Evolutionary conservation across 2,797 vertebrate species (phyloP), one percentile per base, ranked within the genome.

Genomic region (Jordanella pulchra): DNA sequence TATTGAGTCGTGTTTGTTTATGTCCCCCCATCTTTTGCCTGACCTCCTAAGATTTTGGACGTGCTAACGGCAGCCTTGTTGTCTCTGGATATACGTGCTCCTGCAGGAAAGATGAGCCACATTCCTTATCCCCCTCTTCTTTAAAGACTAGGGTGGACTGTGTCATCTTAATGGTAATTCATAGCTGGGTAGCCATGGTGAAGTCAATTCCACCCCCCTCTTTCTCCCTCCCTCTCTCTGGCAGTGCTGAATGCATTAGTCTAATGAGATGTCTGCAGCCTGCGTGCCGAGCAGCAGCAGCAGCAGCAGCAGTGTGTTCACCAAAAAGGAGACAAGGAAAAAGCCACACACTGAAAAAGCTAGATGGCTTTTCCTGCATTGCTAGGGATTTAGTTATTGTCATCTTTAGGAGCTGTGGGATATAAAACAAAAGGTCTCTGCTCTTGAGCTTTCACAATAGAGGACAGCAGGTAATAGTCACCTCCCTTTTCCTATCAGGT

Each of bases 201-300:
- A 97, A 96, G 96, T 92, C 95, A 95, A 95, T 95, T 93, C 86
- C 60, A 23, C 74, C 89, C 79, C 77, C 82, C 80, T 83, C 74
- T 81, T n/a, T 74, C 89, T 76, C 80, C 84, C 80, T 84, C 75
- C 83, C 85, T 82, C 87, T 86, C 86, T 94, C 95, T 95, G 92
- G 95, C 86, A 92, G 95, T 95, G 95, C 96, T 96, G 96, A 96
- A 96, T 97, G 96, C 96, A 97, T 97, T 97, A 96, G 95, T 95
- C 95, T 97, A 97, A 97, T 97, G 95, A 97, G 96, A 96, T 95
- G 95, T 95, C 95, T 96, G 95, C 95, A 97, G 96, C 95, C 94
- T 80, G 80, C 83, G 90, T 90, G 89, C 86, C 70, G 73, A 89
- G 84, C 88, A 89, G 92, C 88, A 86, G 87, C 76, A 71, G 84